Evolutionary conservation across 2,888 invertebrate species (phyloP).

Genomic region (Leptopilina syphax): DNA sequence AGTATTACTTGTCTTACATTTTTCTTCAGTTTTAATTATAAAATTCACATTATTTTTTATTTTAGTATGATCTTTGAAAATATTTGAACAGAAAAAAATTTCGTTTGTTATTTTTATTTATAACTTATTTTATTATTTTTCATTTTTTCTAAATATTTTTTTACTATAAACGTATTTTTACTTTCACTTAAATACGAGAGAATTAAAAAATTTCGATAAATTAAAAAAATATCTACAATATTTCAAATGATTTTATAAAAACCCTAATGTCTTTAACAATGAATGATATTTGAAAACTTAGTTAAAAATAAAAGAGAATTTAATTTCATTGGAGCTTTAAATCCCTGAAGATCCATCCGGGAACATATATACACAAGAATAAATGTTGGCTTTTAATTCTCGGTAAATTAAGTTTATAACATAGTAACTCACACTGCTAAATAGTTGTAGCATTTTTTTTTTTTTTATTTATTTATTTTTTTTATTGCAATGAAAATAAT

Average conservation of each 20-base stretch:
- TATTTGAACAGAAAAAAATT: too few species aligned
- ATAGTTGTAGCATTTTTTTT: neutral
- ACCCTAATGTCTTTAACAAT: neutral
- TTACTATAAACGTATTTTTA: too few species aligned
- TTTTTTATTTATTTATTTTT: too few species aligned
- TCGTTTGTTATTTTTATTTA: too few species aligned
- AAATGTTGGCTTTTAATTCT: slow-evolving; percentile 12
- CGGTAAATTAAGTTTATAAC: slow-evolving; percentile 6
- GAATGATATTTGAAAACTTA: neutral
- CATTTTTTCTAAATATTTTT: too few species aligned
- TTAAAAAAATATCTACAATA: neutral
- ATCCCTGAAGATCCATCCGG: neutral
- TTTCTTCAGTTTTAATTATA: too few species aligned
- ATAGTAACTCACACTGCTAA: neutral
- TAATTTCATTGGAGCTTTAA: slow-evolving; percentile 15
- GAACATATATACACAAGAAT: neutral
- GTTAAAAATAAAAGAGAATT: neutral
- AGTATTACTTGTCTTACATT: too few species aligned
- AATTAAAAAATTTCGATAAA: neutral
- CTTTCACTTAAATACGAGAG: too few species aligned
- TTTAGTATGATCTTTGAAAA: too few species aligned
- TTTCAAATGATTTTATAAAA: neutral
- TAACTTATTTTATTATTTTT: too few species aligned
- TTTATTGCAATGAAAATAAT: neutral
- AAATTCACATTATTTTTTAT: too few species aligned